Evolutionary conservation across 2,797 vertebrate genomes (phyloP).

Genomic region (Hypotaenidia okinawae): DNA sequence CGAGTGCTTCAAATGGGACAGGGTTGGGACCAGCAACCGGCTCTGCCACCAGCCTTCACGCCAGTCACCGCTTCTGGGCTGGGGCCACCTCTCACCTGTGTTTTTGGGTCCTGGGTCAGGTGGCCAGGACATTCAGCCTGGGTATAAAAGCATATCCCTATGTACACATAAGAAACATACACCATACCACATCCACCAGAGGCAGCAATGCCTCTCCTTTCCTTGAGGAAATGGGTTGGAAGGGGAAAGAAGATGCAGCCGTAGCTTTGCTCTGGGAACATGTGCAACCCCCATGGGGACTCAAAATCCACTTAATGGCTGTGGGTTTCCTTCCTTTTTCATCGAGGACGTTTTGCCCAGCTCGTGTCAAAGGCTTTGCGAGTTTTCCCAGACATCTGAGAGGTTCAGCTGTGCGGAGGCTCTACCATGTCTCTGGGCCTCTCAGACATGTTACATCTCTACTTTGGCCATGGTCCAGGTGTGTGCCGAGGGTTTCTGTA

Average conservation of each 20-base stretch:
- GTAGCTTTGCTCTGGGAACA: neutral
- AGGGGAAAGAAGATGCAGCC: neutral
- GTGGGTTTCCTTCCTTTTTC: neutral
- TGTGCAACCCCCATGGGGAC: neutral
- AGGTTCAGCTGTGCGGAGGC: neutral
- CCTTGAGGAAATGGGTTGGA: accelerated
- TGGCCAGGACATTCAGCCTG: accelerated
- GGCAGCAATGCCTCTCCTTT: accelerated
- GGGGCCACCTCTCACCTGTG: accelerated
- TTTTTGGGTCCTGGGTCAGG: accelerated
- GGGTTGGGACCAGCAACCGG: accelerated
- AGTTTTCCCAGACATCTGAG: neutral
- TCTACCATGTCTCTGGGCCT: neutral
- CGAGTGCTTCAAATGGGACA: accelerated
- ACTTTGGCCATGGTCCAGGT: neutral
- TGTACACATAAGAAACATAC: neutral
- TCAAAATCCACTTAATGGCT: accelerated
- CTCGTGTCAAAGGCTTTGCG: accelerated
- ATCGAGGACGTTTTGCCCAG: neutral
- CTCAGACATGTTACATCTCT: accelerated
- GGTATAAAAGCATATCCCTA: neutral
- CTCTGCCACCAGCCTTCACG: neutral
- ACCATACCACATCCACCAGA: neutral
- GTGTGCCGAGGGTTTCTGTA: neutral
- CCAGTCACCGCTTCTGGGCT: accelerated